Conservation (phyloP, 2,797 vertebrate species). For the Aldrovandia affinis region DNA sequence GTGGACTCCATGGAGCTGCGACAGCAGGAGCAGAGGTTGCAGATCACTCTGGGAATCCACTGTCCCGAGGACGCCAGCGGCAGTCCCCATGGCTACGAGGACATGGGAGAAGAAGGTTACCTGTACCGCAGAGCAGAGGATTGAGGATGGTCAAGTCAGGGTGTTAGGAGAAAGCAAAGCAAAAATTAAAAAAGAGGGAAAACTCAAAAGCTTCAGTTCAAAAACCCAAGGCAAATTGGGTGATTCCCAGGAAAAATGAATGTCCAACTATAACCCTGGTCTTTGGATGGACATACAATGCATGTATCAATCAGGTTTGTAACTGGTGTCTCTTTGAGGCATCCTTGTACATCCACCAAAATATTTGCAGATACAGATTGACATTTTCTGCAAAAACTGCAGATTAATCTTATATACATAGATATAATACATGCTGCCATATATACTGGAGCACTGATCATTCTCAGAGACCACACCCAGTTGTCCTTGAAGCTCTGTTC, state of each 20-base stretch:
- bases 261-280: not conserved
- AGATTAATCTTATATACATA: not conserved
- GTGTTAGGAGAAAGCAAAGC: not conserved
- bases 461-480: not conserved
- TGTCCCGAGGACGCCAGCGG: slow-evolving; percentile 66
- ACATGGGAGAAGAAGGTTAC: slow-evolving; percentile 52
- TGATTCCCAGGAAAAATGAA: not conserved
- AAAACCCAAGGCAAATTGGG: not conserved
- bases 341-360: not conserved
- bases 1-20: slow-evolving; percentile 78
- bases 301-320: not conserved
- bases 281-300: not conserved
- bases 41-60: slow-evolving; percentile 71
- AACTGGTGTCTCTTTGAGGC: not conserved
- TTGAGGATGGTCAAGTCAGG: slow-evolving; percentile 35
- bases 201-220: too few species aligned
- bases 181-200: not conserved
- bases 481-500: not conserved
- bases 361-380: not conserved
- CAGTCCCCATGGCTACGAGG: slow-evolving; percentile 57
- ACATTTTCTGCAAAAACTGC: not conserved
- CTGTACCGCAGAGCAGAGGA: slow-evolving; percentile 59
- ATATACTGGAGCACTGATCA: not conserved
- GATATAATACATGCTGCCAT: not conserved
- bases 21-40: slow-evolving; percentile 72